Evolutionary conservation across 2,797 vertebrate genomes (phyloP), one percentile per base, ranked within the genome.

Genomic region (Champsocephalus gunnari): DNA sequence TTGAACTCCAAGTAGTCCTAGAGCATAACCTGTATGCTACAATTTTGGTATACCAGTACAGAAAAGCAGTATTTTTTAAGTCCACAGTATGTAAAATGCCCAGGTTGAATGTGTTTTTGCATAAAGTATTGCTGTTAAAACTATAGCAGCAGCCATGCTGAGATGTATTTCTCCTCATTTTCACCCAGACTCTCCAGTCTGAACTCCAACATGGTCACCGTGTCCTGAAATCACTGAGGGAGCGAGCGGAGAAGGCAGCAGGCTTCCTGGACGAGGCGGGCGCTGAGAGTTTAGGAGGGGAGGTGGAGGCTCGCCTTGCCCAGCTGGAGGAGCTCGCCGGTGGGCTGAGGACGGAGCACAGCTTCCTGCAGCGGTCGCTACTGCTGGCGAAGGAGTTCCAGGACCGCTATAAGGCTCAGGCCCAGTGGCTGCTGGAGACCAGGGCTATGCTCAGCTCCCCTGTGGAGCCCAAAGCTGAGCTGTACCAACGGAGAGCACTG

Each of bases 401-500:
- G 34, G 98, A 99, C 81, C 97, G 96, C 38, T 96, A 95, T 64
- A 99, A 95, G 80, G 89, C 92, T 16, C 96, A 98, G 75, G 94
- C 93, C 59, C 96, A 96, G 73, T 98, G 97, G 98, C 83, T 97
- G 54, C 86, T 83, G 3, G 98, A 99, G 64, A 96, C 96, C 66
- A 94, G 93, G 75, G 92, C 89, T 43, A 80, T 97, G 79, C 93
- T 99, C 12, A 88, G 86, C 28, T 71, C 81, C 43, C 95, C 96
- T 0, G 93, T 95, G 41, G 97, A 99, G 76, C 94, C 96, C 75
- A 99, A 98, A 89, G 96, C 95, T 51, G 98, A 99, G 81, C 93
- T 99, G 7, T 99, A 98, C 90, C 98, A 99, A 91, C 97, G 98
- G 66, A 99, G 97, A 92, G 97, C 96, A 1, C 98, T 99, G 56